Conservation (phyloP, 2,888 invertebrate genomes). For the Crematogaster levior region DNA sequence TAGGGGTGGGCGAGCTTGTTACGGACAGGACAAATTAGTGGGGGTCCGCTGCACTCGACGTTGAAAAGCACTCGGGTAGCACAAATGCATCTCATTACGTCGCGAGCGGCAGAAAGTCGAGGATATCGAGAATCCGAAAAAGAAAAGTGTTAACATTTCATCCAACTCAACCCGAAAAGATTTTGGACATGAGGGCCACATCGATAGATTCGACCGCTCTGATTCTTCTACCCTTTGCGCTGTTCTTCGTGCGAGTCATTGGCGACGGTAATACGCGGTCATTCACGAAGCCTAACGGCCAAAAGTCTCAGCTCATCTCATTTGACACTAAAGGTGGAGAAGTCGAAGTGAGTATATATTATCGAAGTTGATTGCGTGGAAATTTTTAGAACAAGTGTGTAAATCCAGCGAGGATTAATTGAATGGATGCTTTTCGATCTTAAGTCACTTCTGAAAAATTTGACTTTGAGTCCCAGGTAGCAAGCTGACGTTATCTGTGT, state of each 20-base stretch:
- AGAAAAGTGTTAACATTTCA: background rate
- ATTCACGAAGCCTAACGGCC: slow-evolving; percentile 12
- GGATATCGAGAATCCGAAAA: slow-evolving; percentile 1
- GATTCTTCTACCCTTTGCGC: background rate
- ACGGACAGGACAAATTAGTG: slow-evolving; percentile 59
- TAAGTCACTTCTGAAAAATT: background rate
- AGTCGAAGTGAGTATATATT: slow-evolving; percentile 86
- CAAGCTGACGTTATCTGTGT: no score
- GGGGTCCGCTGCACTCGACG: slow-evolving; percentile 15
- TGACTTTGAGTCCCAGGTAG: background rate
- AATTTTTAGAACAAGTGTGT: background rate
- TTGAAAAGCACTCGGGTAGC: slow-evolving; percentile 41
- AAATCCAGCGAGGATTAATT: background rate
- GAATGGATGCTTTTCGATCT: background rate
- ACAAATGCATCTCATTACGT: slow-evolving; percentile 37
- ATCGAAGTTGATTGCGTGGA: background rate
- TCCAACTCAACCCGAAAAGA: background rate
- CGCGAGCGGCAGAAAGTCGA: slow-evolving; percentile 19
- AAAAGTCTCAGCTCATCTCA: slow-evolving; percentile 86
- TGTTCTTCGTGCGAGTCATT: slow-evolving; percentile 5
- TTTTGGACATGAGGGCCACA: slow-evolving; percentile 27
- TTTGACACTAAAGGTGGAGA: slow-evolving; percentile 87
- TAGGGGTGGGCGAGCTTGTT: slow-evolving; percentile 58
- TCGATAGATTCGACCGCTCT: background rate
- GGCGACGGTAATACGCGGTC: slow-evolving; percentile 2